Evolutionary conservation across 1,140 invertebrate genomes (phyloP), one percentile per base, ranked within the genome.

Genomic region (Aphaenogaster floridana): DNA sequence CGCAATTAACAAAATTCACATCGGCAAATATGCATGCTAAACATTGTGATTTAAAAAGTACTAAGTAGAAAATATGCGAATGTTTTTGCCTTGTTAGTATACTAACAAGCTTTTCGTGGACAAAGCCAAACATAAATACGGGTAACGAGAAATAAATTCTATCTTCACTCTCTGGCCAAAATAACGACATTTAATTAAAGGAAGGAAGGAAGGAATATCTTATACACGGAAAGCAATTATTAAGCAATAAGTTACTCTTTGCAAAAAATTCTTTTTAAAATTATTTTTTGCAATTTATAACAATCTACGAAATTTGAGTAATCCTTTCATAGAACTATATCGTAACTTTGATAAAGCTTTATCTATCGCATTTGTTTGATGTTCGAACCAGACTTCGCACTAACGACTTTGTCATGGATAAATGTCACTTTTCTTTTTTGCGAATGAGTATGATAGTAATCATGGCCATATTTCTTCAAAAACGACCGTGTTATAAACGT

Each of bases 361-460:
- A 48, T 42, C 15, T 8, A 3, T 45, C 34, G 64, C 21, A 69
- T 57, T 57, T 68, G 17, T 21, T 69, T 45, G 59, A 64, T 1
- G 9, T 68, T n/a, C 13, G 15, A 3, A 34, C 21, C 42, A 11
- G 6, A 15, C 15, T 71, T 54, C 5, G 13, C 34, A 7, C 34
- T 66, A 45, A 66, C 5, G 34, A 66, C 13, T 59, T 52, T 42
- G 15, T 54, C 9, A n/a, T 68, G 21, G 42, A 84, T n/a, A 74
- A 84, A 84, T 59, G 68, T 59, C 34, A 36, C 28, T 61, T 84
- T 61, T 13, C 54, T 74, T 39, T 45, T 34, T 2, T 13, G 9
- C 34, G 21, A 71, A 59, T 45, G 21, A 71, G 52, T 45, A 45
- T 17, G 80, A 74, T 84, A 61, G 13, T 61, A 36, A 61, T 61